These are phyloP conservation scores for Bombylius major DNA, from an alignment of 2,888 invertebrate genomes.

Conservation along the genomic window DNA sequence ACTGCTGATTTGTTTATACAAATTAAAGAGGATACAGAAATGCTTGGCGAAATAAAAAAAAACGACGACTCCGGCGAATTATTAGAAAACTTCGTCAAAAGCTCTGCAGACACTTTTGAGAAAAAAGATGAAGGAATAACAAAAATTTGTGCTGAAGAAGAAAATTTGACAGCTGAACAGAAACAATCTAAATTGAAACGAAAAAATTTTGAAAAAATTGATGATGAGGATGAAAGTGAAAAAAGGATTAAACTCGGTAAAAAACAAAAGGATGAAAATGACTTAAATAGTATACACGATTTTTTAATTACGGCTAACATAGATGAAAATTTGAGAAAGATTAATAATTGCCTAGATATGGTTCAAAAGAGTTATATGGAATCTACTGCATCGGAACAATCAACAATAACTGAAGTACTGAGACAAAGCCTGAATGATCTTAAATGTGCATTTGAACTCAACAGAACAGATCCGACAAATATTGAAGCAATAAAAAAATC, in stretches of 20 bases:
- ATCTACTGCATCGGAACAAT: neutral
- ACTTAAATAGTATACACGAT: too few relatives aligned
- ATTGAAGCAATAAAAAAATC: neutral
- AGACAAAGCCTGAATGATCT: neutral
- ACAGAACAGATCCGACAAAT: neutral
- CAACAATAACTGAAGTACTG: neutral
- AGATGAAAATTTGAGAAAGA: neutral
- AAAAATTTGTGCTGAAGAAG: conserved; percentile 15
- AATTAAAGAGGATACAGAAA: conserved; percentile 34
- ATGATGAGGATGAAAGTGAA: neutral
- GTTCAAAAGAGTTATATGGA: neutral
- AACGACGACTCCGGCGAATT: conserved; percentile 28
- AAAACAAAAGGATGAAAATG: neutral
- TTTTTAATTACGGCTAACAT: neutral
- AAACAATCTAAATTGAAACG: conserved; percentile 7
- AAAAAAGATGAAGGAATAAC: neutral
- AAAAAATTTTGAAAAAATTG: neutral
- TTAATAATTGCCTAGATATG: neutral
- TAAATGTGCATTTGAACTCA: neutral
- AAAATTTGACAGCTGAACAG: conserved; percentile 9
- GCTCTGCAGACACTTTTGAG: neutral
- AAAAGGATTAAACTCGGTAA: neutral
- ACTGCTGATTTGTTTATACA: conserved; percentile 13
- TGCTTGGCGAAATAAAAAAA: conserved; percentile 39
- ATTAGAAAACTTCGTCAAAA: conserved; percentile 7